Percentiles rank a stretch among this genome's conserved stretches.
Conservation (phyloP, 2,113 vertebrate genomes). For the Holacanthus passer region DNA sequence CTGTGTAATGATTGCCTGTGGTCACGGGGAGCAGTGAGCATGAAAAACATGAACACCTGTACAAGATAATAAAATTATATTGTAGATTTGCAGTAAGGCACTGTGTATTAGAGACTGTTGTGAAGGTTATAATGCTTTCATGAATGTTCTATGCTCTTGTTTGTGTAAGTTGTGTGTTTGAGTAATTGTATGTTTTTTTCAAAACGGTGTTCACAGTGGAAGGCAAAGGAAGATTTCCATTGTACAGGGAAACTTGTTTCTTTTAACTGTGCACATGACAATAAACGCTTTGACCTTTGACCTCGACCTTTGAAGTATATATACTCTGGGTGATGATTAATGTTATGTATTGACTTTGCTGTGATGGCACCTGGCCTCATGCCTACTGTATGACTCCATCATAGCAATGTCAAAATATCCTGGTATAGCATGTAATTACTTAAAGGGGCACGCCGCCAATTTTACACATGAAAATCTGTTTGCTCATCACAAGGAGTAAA, state of each 20-base stretch:
- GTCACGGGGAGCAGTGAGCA: constrained; percentile 47
- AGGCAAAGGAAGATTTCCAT: too few relatives aligned
- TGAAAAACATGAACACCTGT: constrained; percentile 46
- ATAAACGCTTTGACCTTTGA: too few relatives aligned
- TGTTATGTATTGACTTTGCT: neutral
- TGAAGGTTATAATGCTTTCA: too few relatives aligned
- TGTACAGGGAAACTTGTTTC: too few relatives aligned
- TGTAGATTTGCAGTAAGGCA: neutral
- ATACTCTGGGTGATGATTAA: neutral
- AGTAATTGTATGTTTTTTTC: too few relatives aligned
- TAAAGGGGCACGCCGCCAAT: neutral
- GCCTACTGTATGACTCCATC: neutral
- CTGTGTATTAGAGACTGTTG: neutral
- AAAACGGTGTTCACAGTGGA: too few relatives aligned
- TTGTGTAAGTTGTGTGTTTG: neutral
- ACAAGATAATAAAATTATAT: constrained; percentile 24
- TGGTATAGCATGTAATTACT: neutral
- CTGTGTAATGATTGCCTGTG: constrained; percentile 54
- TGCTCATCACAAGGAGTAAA: neutral
- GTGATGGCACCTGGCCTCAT: neutral
- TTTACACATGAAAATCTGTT: neutral
- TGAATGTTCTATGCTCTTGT: too few relatives aligned
- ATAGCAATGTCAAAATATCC: neutral
- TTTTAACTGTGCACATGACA: too few relatives aligned
- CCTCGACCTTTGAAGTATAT: too few relatives aligned